These are phyloP conservation scores for Psettodes erumei DNA, from an alignment of 2,113 vertebrate species.

Conservation along the genomic window DNA sequence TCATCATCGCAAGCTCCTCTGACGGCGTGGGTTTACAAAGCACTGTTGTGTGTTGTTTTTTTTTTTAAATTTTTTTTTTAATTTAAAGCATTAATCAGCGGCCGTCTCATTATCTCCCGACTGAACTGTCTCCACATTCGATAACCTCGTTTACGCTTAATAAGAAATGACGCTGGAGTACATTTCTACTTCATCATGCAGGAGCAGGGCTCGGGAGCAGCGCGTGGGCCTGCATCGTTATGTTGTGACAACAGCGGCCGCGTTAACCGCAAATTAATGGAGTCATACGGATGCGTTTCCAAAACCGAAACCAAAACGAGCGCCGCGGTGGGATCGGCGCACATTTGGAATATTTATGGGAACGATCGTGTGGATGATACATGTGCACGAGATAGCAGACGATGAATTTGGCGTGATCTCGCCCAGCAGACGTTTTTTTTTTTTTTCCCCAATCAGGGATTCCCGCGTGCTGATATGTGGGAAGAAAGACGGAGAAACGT, in stretches of 20 bases:
- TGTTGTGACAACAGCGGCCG: background rate
- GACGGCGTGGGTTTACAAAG: slow-evolving; percentile 32
- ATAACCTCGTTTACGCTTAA: slow-evolving; percentile 59
- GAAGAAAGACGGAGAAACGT: too few relatives aligned
- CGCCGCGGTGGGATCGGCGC: background rate
- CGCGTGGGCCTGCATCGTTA: slow-evolving; percentile 8
- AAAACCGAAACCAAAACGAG: slow-evolving; percentile 2
- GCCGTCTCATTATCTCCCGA: slow-evolving; percentile 46
- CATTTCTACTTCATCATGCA: slow-evolving; percentile 48
- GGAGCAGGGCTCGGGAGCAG: background rate
- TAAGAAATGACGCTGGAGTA: slow-evolving; percentile 34
- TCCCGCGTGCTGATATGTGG: too few relatives aligned
- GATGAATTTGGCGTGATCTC: too few relatives aligned
- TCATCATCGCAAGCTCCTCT: too few relatives aligned
- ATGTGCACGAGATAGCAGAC: too few relatives aligned
- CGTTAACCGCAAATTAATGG: background rate
- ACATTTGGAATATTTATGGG: slow-evolving; percentile 15
- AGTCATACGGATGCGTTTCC: slow-evolving; percentile 16
- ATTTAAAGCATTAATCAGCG: slow-evolving; percentile 59
- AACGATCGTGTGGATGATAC: slow-evolving; percentile 20
- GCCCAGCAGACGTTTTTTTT: too few relatives aligned
- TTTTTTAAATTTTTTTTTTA: too few relatives aligned
- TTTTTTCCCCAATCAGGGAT: too few relatives aligned
- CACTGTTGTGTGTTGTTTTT: too few relatives aligned
- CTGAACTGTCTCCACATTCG: slow-evolving; percentile 38